phyloP scores from a whole-genome alignment of 2,113 vertebrate genomes.

The Callipepla californica region DNA sequence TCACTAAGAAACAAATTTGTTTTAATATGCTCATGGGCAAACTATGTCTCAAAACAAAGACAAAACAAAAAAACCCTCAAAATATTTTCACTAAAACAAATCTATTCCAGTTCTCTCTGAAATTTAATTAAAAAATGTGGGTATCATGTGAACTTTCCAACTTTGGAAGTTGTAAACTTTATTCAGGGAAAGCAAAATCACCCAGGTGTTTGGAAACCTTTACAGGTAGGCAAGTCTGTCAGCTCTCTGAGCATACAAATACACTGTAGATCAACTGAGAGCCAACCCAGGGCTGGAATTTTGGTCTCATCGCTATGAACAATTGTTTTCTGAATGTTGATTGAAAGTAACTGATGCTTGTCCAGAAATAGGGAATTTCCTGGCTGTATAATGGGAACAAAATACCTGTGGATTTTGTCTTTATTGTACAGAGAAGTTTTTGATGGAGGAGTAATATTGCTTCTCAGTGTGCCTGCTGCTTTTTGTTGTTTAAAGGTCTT shows the following conservation, averaged over 20 bases:
- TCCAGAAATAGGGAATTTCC: not conserved
- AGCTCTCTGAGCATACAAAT: not conserved
- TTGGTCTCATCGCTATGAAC: not conserved
- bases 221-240: not conserved
- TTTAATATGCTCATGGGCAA: not conserved
- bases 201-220: not conserved
- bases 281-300: not conserved
- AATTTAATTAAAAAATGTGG: not conserved
- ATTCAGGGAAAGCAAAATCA: not conserved
- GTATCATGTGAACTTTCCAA: not conserved
- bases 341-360: not conserved
- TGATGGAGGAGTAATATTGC: not conserved
- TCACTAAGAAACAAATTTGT: constrained; percentile 10
- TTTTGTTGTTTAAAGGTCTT: not conserved
- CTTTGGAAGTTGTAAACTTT: not conserved
- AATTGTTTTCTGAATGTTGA: not conserved
- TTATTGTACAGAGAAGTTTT: not conserved
- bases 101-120: not conserved
- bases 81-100: not conserved
- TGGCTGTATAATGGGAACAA: not conserved
- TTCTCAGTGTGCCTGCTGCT: not conserved
- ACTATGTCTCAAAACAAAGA: not conserved
- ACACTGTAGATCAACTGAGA: not conserved
- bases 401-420: not conserved
- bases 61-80: not conserved